Evolutionary conservation across 2,888 invertebrate genomes (phyloP).

Genomic region (Agrochola macilenta): DNA sequence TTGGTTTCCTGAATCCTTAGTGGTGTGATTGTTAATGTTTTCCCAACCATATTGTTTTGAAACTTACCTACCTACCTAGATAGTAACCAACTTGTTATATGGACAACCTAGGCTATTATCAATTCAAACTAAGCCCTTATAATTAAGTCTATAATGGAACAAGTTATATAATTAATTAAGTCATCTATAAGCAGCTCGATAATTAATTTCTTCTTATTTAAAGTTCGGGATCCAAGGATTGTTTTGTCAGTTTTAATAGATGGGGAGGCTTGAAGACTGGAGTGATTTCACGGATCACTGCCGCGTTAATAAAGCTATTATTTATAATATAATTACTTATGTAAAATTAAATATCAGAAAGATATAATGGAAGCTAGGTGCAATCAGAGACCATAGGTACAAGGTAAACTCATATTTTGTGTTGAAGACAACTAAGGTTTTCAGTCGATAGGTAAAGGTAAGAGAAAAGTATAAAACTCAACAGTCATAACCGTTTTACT

Average conservation of each 20-base stretch:
- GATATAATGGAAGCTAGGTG: too few relatives aligned
- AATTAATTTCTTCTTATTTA: constrained; percentile 72
- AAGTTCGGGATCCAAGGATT: constrained; percentile 60
- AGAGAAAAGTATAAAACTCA: neutral
- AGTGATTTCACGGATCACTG: constrained; percentile 31
- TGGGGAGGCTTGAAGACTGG: constrained; percentile 27
- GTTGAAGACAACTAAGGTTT: neutral
- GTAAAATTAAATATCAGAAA: neutral
- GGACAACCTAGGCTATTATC: neutral
- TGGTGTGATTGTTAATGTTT: constrained; percentile 1
- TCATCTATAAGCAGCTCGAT: constrained; percentile 62
- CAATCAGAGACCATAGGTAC: neutral
- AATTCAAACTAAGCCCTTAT: neutral
- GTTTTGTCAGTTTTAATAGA: constrained; percentile 71
- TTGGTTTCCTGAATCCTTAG: constrained; percentile 31
- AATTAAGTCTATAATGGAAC: constrained; percentile 12
- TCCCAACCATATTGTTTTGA: neutral
- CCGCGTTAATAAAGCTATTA: neutral
- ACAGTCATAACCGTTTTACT: neutral
- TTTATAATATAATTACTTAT: neutral
- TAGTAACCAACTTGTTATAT: neutral
- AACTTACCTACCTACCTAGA: neutral
- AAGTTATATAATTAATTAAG: constrained; percentile 45
- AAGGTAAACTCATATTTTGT: neutral
- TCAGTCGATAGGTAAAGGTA: neutral